phyloP scores from a whole-genome alignment of 2,888 invertebrate genomes.

The Molanna angustata region DNA sequence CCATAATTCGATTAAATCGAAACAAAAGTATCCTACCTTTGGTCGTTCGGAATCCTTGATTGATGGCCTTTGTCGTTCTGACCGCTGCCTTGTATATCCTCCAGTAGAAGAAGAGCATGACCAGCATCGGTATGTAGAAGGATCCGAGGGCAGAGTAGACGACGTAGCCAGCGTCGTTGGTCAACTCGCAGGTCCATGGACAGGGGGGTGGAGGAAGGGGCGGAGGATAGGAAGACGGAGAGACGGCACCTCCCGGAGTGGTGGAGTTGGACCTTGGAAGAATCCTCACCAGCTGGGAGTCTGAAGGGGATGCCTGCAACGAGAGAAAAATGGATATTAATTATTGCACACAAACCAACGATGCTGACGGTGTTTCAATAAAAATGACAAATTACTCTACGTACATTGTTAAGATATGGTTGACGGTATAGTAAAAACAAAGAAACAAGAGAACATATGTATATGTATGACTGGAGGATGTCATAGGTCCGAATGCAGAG shows the following conservation, averaged over 20 bases:
- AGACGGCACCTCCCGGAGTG: too few species aligned
- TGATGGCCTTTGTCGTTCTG: constrained; percentile 87
- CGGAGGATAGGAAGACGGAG: constrained; percentile 36
- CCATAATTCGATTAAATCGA: too few species aligned
- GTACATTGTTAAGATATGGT: background rate
- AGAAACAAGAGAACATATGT: too few species aligned
- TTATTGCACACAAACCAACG: background rate
- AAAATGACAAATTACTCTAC: too few species aligned
- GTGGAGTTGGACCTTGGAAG: constrained; percentile 31
- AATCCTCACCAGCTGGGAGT: constrained; percentile 18
- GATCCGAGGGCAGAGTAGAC: constrained; percentile 97
- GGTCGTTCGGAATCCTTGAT: constrained; percentile 86
- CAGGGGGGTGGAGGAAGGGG: constrained; percentile 57
- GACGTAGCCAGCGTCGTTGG: constrained; percentile 93
- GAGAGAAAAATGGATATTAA: background rate
- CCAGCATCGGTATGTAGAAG: constrained; percentile 96
- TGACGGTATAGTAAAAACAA: too few species aligned
- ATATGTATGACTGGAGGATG: too few species aligned
- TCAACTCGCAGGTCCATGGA: constrained; percentile 86
- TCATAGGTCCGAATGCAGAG: too few species aligned
- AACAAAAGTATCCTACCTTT: too few species aligned
- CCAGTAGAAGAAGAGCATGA: constrained; percentile 98
- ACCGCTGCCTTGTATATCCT: constrained; percentile 93
- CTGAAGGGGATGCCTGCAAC: constrained; percentile 25
- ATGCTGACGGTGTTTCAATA: too few species aligned